Percentiles rank a stretch among this genome's conserved stretches.
phyloP scores from a whole-genome alignment of 2,113 vertebrate genomes.

The Lophura nycthemera region DNA sequence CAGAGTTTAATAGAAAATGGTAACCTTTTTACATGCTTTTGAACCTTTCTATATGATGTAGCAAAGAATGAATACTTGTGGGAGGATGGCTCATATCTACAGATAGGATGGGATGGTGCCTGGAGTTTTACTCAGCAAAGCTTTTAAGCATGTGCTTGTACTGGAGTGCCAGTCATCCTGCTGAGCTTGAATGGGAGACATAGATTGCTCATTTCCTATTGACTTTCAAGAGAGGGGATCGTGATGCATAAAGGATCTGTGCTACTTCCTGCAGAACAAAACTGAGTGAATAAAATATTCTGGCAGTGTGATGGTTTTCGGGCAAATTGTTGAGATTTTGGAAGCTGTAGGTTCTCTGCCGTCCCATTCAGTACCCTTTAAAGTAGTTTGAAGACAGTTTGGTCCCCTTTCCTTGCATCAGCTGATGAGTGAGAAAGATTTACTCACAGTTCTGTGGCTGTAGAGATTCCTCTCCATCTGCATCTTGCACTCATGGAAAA shows the following conservation, averaged over 20 bases:
- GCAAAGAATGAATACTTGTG: not conserved
- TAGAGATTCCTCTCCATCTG: slow-evolving; percentile 31
- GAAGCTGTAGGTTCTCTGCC: slow-evolving; percentile 11
- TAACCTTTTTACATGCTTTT: slow-evolving; percentile 29
- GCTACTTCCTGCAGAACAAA: not conserved
- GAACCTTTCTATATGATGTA: not conserved
- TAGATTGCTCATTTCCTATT: not conserved
- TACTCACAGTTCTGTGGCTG: not conserved
- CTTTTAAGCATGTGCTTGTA: not conserved
- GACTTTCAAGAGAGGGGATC: not conserved
- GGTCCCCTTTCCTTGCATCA: not conserved
- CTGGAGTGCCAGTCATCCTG: rapidly evolving
- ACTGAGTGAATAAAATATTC: not conserved
- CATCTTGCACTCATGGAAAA: not conserved
- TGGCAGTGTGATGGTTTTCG: not conserved
- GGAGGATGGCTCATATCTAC: not conserved
- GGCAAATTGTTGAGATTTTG: not conserved
- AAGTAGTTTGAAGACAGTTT: slow-evolving; percentile 15
- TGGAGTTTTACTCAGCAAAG: not conserved
- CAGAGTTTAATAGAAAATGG: slow-evolving; percentile 43
- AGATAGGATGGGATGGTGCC: not conserved
- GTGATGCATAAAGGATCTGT: rapidly evolving
- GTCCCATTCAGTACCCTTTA: slow-evolving; percentile 14
- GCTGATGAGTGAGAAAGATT: slow-evolving; percentile 32
- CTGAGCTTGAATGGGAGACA: not conserved